These are phyloP conservation scores for Bubo bubo DNA, from an alignment of 2,113 vertebrate genomes.

Conservation along the genomic window DNA sequence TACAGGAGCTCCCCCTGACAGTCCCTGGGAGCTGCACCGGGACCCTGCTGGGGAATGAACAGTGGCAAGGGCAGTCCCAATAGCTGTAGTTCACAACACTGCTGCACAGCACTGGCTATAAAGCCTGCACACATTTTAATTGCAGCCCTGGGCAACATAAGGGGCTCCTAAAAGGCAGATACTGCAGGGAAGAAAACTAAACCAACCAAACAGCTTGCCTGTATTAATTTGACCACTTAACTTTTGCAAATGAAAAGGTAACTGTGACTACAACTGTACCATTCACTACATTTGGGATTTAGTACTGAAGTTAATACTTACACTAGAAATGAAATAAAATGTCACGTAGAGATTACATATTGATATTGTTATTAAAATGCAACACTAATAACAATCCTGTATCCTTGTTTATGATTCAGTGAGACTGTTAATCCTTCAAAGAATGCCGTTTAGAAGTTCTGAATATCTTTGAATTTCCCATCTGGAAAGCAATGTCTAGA, in stretches of 20 bases:
- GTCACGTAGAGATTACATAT: background rate
- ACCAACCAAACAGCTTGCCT: background rate
- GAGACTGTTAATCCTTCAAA: background rate
- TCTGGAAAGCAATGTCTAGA: background rate
- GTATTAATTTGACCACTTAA: background rate
- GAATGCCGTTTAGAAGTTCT: background rate
- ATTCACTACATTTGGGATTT: background rate
- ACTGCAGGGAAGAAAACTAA: background rate
- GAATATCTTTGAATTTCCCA: background rate
- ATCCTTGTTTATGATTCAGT: background rate
- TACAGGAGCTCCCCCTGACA: background rate
- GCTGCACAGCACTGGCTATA: background rate
- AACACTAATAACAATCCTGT: background rate
- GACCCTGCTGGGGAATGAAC: background rate
- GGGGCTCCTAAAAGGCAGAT: background rate
- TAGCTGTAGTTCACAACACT: accelerated
- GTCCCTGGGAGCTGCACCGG: background rate
- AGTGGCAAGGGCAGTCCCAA: background rate
- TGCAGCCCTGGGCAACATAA: background rate
- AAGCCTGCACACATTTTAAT: background rate
- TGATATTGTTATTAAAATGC: background rate
- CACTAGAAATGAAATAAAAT: background rate
- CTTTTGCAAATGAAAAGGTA: background rate
- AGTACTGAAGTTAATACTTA: background rate
- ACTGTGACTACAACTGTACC: background rate